These are phyloP conservation scores for Drosophila virilis DNA, from an alignment of 1,140 invertebrate genomes.

Conservation along the genomic window DNA sequence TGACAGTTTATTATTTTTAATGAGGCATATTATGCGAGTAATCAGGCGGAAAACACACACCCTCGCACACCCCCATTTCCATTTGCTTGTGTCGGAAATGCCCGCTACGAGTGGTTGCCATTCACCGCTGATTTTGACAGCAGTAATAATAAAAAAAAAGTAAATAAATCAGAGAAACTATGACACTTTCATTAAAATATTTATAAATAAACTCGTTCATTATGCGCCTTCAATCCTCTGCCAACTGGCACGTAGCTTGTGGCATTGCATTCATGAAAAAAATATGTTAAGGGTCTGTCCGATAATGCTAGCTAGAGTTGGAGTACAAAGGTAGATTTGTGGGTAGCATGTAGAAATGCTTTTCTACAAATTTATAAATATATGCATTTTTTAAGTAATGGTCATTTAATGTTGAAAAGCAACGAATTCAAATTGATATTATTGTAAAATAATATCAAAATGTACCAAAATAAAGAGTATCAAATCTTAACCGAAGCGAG, in stretches of 20 bases:
- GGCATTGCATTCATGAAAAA: slow-evolving; percentile 18
- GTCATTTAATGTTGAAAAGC: too few species aligned
- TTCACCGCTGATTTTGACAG: slow-evolving; percentile 64
- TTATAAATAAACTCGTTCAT: slow-evolving; percentile 16
- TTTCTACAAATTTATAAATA: too few species aligned
- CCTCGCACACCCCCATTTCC: slow-evolving; percentile 22
- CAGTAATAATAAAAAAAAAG: slow-evolving; percentile 54
- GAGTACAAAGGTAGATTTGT: neutral
- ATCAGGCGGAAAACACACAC: slow-evolving; percentile 55
- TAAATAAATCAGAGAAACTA: slow-evolving; percentile 39
- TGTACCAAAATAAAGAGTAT: too few species aligned
- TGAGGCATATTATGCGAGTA: slow-evolving; percentile 72
- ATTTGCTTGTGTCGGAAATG: slow-evolving; percentile 28
- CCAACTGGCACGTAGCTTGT: slow-evolving; percentile 31
- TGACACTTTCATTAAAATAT: slow-evolving; percentile 47
- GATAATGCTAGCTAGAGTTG: slow-evolving; percentile 1
- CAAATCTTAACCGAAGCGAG: too few species aligned
- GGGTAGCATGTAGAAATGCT: neutral
- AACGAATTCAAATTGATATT: too few species aligned
- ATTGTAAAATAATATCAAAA: too few species aligned
- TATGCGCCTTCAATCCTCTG: slow-evolving; percentile 21
- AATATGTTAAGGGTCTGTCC: slow-evolving; percentile 31
- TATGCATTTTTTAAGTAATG: too few species aligned
- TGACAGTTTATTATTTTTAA: slow-evolving; percentile 82
- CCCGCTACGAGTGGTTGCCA: slow-evolving; percentile 43